These are phyloP conservation scores for Gallinago media DNA, from an alignment of 2,113 vertebrate genomes.

Conservation along the genomic window DNA sequence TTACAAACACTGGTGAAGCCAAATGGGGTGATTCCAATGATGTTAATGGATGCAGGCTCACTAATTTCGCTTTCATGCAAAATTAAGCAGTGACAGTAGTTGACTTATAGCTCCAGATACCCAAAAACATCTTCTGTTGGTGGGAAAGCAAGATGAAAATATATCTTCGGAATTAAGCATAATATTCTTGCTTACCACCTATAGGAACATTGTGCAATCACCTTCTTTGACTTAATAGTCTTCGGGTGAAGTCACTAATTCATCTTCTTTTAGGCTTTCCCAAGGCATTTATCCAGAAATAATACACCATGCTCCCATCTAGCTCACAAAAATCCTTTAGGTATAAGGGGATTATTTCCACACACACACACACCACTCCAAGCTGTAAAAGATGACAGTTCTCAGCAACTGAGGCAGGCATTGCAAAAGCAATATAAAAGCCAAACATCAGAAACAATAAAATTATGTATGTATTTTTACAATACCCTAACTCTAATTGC, in stretches of 20 bases:
- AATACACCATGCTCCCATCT: background rate
- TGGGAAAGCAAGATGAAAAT: background rate
- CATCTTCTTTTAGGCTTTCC: background rate
- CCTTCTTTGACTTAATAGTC: background rate
- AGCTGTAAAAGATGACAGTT: background rate
- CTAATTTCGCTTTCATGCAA: background rate
- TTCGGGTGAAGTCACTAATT: background rate
- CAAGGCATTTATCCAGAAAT: background rate
- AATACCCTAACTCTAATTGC: background rate
- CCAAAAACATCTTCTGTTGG: background rate
- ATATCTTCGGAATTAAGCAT: background rate
- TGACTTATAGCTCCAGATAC: background rate
- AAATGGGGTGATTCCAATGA: background rate
- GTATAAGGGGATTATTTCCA: background rate
- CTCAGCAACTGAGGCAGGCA: background rate
- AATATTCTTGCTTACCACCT: background rate
- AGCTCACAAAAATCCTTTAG: background rate
- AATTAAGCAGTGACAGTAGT: background rate
- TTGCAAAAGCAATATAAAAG: background rate
- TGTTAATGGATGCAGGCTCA: background rate
- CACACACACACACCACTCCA: fast-evolving
- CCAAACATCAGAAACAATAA: background rate
- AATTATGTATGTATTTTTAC: background rate
- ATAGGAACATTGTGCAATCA: background rate
- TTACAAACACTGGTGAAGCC: background rate